Percentiles rank a stretch among this genome's conserved stretches.
phyloP scores from a whole-genome alignment of 2,113 vertebrate genomes.

The Daphoenositta chrysoptera region DNA sequence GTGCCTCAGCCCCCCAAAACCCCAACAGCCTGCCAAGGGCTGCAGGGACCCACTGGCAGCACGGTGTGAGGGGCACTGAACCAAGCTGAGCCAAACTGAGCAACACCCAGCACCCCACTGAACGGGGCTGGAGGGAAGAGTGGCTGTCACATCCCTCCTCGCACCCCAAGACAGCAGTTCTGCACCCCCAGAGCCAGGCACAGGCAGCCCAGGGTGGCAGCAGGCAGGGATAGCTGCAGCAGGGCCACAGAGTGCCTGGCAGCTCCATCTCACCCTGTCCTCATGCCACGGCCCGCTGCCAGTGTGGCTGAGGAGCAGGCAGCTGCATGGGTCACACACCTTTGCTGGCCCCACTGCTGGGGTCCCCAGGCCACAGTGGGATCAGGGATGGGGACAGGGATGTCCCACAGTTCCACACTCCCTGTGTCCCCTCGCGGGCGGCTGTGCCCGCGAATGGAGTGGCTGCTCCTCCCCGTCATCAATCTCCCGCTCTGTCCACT shows the following conservation, averaged over 20 bases:
- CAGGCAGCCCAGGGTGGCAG: background rate
- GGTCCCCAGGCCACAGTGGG: background rate
- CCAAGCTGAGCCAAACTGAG: background rate
- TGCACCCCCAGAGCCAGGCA: background rate
- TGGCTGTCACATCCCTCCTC: accelerated
- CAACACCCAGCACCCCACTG: background rate
- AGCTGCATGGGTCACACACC: accelerated
- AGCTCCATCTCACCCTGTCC: background rate
- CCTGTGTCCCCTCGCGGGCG: accelerated
- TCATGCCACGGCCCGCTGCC: accelerated
- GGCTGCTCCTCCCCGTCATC: slow-evolving; percentile 37
- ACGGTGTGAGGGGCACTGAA: background rate
- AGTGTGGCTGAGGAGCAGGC: too few relatives aligned
- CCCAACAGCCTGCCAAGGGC: slow-evolving; percentile 73
- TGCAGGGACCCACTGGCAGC: slow-evolving; percentile 63
- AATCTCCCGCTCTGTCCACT: slow-evolving; percentile 38
- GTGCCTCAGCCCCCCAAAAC: slow-evolving; percentile 67
- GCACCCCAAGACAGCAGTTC: accelerated
- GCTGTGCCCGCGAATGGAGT: background rate
- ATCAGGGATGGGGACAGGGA: background rate
- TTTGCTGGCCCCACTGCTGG: accelerated
- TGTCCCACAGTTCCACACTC: background rate
- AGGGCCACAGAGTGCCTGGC: background rate
- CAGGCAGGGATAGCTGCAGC: accelerated
- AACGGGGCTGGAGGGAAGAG: accelerated